Base-by-base conservation (phyloP, 2,797 vertebrate genomes). In the Acridotheres tristis region DNA sequence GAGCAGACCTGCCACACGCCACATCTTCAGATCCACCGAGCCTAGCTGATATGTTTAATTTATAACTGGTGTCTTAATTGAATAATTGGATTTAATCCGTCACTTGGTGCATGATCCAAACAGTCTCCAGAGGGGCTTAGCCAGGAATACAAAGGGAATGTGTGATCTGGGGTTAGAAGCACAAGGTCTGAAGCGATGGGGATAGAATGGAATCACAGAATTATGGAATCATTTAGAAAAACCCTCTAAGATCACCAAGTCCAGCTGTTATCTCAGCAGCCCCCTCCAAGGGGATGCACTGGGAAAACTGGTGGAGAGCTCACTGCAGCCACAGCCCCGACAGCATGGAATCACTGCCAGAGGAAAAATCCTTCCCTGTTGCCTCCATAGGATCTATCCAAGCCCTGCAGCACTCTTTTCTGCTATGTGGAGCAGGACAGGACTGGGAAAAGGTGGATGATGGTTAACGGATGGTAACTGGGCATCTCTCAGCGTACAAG, bases 11-110 rank as follows among this genome's bases (percentile, higher is more conserved):
- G 72, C 92, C 65, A 38, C 73, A 6, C 10, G 1, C 67, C 47
- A 1, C 38, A 13, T 61, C 59, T 59, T 58, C 3, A 40, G 57
- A 45, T 48, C 29, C 26, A 50, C 72, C 0, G 0, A 53, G 67
- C 63, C 38, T 19, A 11, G 74, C 68, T 21, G 78, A 50, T 78
- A 38, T 10, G 61, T 71, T 94, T 95, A 55, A 91, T 96, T 88
- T 78, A 84, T 81, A 93, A 88, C 86, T 19, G 4, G 79, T 40
- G 54, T 85, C 69, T 47, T 95, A 95, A 93, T 90, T 81, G 90
- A 86, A 78, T 94, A 86, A 95, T 94, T 82, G 6, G 68, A 88
- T 94, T 93, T 83, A 77, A 96, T 80, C 76, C 6, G 9, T 59
- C 83, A 47, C 75, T 89, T 1, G 0, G 11, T 80, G 75, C 61